Percentiles rank a stretch among this genome's conserved stretches.
Evolutionary conservation across 2,888 invertebrate genomes (phyloP).

Genomic region (Imbricaverruca yamaguchii): DNA sequence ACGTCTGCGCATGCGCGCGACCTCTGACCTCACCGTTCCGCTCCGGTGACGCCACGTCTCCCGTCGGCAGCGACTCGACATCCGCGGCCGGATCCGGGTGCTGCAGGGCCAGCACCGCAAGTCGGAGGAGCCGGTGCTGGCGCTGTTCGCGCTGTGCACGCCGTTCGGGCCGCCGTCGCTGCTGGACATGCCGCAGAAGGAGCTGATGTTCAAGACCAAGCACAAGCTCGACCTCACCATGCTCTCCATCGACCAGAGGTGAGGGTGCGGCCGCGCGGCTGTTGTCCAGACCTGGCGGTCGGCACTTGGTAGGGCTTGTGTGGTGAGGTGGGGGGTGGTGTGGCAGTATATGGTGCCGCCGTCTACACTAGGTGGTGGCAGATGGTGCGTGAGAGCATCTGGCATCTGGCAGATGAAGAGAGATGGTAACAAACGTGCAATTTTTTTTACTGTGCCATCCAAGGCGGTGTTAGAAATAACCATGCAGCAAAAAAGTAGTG

Average conservation of each 20-base stretch:
- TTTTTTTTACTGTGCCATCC: too few relatives aligned
- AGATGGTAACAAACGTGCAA: too few relatives aligned
- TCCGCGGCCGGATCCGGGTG: conserved; percentile 90
- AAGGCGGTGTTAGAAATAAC: too few relatives aligned
- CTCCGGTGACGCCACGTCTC: neutral
- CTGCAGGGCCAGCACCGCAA: conserved; percentile 94
- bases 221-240: conserved; percentile 94
- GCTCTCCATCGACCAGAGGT: conserved; percentile 93
- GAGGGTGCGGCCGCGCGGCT: conserved; percentile 43
- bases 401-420: too few relatives aligned
- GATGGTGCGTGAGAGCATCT: too few relatives aligned
- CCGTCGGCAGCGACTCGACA: conserved; percentile 79
- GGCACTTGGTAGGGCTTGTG: too few relatives aligned
- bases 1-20: too few relatives aligned
- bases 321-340: too few relatives aligned
- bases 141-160: conserved; percentile 94
- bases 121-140: conserved; percentile 86
- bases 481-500: too few relatives aligned
- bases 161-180: conserved; percentile 97
- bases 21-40: neutral
- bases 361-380: too few relatives aligned
- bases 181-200: conserved; percentile 94
- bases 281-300: neutral
- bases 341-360: too few relatives aligned
- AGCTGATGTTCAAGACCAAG: conserved; percentile 99